Evolutionary conservation across 2,888 invertebrate genomes (phyloP).

Genomic region (Drosophila hawaiiensis): DNA sequence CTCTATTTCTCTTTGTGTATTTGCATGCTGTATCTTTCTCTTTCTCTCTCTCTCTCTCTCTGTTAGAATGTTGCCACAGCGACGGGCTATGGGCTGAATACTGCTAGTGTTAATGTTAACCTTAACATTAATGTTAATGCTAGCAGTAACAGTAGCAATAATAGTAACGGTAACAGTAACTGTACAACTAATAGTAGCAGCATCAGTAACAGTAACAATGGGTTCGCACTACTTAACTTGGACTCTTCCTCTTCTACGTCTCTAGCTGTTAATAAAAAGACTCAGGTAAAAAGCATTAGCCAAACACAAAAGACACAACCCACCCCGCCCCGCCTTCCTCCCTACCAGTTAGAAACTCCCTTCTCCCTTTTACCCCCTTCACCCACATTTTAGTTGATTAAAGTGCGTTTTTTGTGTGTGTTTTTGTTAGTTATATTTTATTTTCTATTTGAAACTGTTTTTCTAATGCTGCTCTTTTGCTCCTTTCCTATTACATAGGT

Average conservation of each 20-base stretch:
- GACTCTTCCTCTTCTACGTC: conserved; percentile 83
- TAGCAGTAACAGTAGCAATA: conserved; percentile 28
- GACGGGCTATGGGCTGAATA: conserved; percentile 82
- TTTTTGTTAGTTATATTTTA: not conserved
- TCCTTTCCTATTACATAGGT: conserved; percentile 82
- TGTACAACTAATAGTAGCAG: conserved; percentile 19
- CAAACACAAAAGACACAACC: not conserved
- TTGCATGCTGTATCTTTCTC: conserved; percentile 37
- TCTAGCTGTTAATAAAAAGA: conserved; percentile 83
- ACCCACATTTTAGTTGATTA: not conserved
- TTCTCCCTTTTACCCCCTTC: not conserved
- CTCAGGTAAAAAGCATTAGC: conserved; percentile 84
- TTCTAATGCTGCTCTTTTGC: not conserved
- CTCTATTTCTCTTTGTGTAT: conserved; percentile 33
- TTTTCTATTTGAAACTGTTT: not conserved
- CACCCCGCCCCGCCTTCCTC: not conserved
- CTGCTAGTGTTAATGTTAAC: conserved; percentile 70
- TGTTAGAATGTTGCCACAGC: conserved; percentile 84
- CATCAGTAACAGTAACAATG: conserved; percentile 32
- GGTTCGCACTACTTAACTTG: conserved; percentile 84
- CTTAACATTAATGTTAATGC: conserved; percentile 62
- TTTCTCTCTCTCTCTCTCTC: conserved; percentile 30
- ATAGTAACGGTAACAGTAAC: conserved; percentile 55
- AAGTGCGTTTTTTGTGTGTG: not conserved
- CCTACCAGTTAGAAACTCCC: not conserved